Percentiles rank a stretch among this genome's conserved stretches.
Evolutionary conservation across 2,113 vertebrate genomes (phyloP).

Genomic region (Thamnophis sirtalis): DNA sequence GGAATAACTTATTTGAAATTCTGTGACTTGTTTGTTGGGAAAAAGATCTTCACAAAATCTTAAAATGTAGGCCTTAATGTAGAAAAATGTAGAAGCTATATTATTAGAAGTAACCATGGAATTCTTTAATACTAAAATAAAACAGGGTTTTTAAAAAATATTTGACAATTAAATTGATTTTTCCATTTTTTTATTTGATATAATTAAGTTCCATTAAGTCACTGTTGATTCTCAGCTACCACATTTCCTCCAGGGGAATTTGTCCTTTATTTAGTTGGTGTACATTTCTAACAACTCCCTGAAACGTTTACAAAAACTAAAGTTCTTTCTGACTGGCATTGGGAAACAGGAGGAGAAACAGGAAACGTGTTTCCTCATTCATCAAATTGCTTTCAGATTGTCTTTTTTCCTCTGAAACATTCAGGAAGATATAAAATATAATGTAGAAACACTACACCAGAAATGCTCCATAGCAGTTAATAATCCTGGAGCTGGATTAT

Average conservation of each 20-base stretch:
- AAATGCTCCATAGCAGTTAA: background rate
- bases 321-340: background rate
- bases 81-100: background rate
- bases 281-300: background rate
- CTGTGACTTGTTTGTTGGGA: background rate
- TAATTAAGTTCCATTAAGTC: background rate
- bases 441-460: background rate
- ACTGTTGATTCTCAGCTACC: background rate
- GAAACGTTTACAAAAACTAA: background rate
- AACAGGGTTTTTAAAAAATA: background rate
- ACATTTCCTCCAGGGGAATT: background rate
- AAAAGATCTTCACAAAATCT: background rate
- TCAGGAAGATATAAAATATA: background rate
- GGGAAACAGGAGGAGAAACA: background rate
- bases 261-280: background rate
- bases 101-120: background rate
- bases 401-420: background rate
- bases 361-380: background rate
- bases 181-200: background rate
- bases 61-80: background rate
- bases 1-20: background rate
- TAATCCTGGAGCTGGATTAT: background rate
- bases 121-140: background rate
- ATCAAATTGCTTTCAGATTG: background rate
- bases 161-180: background rate